phyloP scores from a whole-genome alignment of 53 echinoderm and acorn worm species.

The Holothuria leucospilota region DNA sequence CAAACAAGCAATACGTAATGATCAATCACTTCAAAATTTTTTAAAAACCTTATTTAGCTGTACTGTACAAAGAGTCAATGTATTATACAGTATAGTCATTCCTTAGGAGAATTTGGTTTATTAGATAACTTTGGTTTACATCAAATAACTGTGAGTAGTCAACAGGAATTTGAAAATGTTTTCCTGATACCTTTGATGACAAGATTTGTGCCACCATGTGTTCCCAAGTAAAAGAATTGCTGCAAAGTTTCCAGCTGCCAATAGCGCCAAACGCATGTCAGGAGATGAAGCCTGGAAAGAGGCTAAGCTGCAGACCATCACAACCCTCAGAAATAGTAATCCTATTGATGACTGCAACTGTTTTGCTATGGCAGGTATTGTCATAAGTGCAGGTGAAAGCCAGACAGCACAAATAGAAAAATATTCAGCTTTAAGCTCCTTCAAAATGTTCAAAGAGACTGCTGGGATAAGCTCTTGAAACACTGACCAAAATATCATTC shows the following conservation, averaged over 20 bases:
- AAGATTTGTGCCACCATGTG: constrained; percentile 90
- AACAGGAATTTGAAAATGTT: neutral
- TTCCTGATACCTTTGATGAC: constrained; percentile 81
- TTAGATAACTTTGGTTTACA: neutral
- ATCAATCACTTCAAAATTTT: no score
- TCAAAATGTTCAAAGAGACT: constrained; percentile 85
- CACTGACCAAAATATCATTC: constrained; percentile 89
- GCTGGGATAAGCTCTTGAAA: constrained; percentile 86
- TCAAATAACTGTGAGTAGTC: neutral
- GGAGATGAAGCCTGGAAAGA: constrained; percentile 88
- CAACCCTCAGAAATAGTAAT: constrained; percentile 71
- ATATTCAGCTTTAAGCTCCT: constrained; percentile 80
- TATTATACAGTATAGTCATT: no score
- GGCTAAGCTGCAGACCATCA: constrained; percentile 75
- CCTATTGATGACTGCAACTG: constrained; percentile 75
- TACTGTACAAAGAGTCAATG: no score
- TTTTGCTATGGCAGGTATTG: constrained; percentile 41
- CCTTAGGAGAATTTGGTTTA: no score
- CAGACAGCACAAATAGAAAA: constrained; percentile 76
- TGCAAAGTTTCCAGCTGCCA: constrained; percentile 79
- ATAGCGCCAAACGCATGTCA: constrained; percentile 57
- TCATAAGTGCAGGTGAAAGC: constrained; percentile 80
- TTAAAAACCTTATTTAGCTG: no score
- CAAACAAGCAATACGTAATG: no score
- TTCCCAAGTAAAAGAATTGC: constrained; percentile 72